A percentile compares a stretch with the other conserved stretches of the same genome.
Evolutionary conservation across 2,797 vertebrate species (phyloP).

Genomic region (Rhynchonycteris naso): DNA sequence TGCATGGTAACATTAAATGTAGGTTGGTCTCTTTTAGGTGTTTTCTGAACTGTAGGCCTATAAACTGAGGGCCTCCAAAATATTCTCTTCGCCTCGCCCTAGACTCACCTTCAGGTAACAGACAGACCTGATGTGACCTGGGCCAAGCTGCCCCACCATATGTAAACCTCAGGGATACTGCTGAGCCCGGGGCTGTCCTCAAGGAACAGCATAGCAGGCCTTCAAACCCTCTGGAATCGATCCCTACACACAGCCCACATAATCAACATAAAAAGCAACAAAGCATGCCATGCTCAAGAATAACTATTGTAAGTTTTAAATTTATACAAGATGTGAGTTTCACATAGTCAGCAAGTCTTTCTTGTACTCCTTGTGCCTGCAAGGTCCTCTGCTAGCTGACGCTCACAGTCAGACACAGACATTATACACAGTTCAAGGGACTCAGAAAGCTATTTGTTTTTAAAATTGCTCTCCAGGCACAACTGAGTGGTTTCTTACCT

Average conservation of each 20-base stretch:
- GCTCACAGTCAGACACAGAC: neutral
- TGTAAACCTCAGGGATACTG: neutral
- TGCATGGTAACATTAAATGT: neutral
- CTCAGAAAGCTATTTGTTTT: neutral
- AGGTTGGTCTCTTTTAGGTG: neutral
- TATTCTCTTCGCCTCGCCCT: neutral
- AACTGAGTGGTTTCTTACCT: neutral
- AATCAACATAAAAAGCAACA: neutral
- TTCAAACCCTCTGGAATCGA: neutral
- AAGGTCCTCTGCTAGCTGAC: neutral
- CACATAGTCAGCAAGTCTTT: neutral
- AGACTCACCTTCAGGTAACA: neutral
- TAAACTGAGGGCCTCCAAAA: neutral
- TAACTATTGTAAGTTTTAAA: neutral
- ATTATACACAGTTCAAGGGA: neutral
- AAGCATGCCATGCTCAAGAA: neutral
- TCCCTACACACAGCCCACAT: neutral
- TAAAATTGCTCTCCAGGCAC: neutral
- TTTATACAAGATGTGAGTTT: neutral
- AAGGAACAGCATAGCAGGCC: neutral
- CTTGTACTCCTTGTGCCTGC: too few species aligned
- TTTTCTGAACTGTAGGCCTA: neutral
- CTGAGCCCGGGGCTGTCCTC: neutral
- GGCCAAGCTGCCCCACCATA: fast-evolving
- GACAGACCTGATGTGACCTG: fast-evolving